Percentiles rank a stretch among this genome's conserved stretches.
Evolutionary conservation across 2,113 vertebrate genomes (phyloP).

Genomic region (Corythornis madagascariensis): DNA sequence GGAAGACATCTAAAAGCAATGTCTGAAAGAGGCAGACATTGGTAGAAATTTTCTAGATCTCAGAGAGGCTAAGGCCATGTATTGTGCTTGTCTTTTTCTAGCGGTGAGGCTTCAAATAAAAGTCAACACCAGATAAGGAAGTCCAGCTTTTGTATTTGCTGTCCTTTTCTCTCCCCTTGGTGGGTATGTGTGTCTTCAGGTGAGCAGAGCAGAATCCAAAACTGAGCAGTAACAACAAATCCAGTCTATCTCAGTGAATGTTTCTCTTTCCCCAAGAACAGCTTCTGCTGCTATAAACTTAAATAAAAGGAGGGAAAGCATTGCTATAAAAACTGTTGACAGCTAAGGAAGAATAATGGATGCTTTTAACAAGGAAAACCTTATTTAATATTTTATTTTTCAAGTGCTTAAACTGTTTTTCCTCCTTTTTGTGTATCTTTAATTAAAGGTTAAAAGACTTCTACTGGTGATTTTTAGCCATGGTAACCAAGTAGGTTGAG

Average conservation of each 20-base stretch:
- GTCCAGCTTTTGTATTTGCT: neutral
- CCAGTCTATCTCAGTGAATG: neutral
- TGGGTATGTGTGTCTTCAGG: neutral
- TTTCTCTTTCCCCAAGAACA: neutral
- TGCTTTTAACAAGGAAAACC: neutral
- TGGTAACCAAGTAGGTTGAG: slow-evolving; percentile 56
- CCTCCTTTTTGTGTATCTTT: slow-evolving; percentile 54
- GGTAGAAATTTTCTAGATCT: neutral
- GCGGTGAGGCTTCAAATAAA: neutral
- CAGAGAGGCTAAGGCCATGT: neutral
- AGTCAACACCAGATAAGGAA: neutral
- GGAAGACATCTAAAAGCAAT: neutral
- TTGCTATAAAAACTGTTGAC: neutral
- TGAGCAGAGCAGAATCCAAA: neutral
- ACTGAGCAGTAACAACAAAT: neutral
- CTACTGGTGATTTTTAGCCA: slow-evolving; percentile 54
- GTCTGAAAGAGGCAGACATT: neutral
- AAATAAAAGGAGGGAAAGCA: slow-evolving; percentile 17
- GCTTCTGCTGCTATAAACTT: neutral
- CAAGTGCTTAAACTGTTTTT: slow-evolving; percentile 49
- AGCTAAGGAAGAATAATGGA: slow-evolving; percentile 37
- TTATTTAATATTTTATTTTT: slow-evolving; percentile 56
- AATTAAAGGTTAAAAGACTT: slow-evolving; percentile 68
- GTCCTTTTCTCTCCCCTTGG: neutral
- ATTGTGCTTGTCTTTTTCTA: neutral